Conservation (phyloP, 2,113 vertebrate genomes). For the Cyanistes caeruleus region DNA sequence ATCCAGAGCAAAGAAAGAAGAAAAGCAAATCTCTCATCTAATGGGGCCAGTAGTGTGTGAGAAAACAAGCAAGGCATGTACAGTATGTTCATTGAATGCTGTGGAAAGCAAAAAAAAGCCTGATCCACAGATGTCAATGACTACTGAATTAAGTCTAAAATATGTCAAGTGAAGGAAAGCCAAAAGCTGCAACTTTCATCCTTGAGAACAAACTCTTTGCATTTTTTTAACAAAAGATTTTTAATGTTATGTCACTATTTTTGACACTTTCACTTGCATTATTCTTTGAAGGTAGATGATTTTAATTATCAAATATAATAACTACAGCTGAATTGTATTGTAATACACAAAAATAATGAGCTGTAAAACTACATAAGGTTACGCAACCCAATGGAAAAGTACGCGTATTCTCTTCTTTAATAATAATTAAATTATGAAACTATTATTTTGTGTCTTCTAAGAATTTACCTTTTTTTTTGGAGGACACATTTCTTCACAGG, state of each 20-base stretch:
- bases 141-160: constrained; percentile 28
- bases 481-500: neutral
- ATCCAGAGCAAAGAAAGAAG: neutral
- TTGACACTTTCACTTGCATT: neutral
- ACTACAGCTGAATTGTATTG: neutral
- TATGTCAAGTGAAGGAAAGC: constrained; percentile 11
- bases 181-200: neutral
- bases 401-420: neutral
- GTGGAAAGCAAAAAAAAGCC: neutral
- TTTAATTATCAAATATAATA: neutral
- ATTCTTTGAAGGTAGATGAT: neutral
- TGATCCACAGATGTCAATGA: neutral
- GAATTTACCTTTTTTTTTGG: neutral
- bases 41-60: neutral
- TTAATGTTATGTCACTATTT: neutral
- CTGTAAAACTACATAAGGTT: neutral
- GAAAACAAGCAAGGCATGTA: neutral
- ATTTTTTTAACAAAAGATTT: neutral
- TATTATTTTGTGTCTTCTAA: neutral
- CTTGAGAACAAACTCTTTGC: neutral
- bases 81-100: neutral
- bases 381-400: neutral
- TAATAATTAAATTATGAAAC: neutral
- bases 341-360: neutral
- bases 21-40: neutral